Conservation (phyloP, 2,797 vertebrate genomes). For the Furcifer pardalis region DNA sequence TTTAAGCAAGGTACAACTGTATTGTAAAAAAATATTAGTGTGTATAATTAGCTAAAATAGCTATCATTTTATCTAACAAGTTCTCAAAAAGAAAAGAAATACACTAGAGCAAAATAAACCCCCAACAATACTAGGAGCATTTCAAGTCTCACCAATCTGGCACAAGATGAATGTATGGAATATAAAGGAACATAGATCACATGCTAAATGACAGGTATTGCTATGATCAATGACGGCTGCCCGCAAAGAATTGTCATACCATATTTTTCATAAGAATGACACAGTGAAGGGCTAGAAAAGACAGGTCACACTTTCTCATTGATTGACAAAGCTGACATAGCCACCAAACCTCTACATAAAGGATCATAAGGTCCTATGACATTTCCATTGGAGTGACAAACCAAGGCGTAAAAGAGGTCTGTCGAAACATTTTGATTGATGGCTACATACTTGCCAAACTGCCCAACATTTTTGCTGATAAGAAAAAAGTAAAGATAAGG, state of each 20-base stretch:
- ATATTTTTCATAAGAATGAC: conserved; percentile 12
- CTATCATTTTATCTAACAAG: not conserved
- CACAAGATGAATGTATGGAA: not conserved
- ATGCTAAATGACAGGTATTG: not conserved
- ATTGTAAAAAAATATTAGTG: not conserved
- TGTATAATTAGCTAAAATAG: not conserved
- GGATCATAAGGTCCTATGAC: not conserved
- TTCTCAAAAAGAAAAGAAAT: conserved; percentile 8
- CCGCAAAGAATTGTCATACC: not conserved
- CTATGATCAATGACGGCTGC: conserved; percentile 21
- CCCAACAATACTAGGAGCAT: not conserved
- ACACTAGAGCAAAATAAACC: not conserved
- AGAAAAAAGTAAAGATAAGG: not conserved
- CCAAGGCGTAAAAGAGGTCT: not conserved
- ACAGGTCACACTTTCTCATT: conserved; percentile 10
- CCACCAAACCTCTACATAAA: conserved; percentile 1
- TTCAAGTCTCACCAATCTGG: conserved; percentile 1
- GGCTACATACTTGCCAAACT: not conserved
- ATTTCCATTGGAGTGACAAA: conserved; percentile 4
- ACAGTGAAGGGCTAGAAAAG: not conserved
- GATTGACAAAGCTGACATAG: conserved; percentile 9
- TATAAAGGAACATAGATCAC: conserved; percentile 14
- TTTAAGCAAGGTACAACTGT: no score
- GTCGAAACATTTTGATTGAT: conserved; percentile 13
- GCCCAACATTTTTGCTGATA: not conserved